Conservation (phyloP, 2,113 vertebrate species). For the Vicugna pacos region DNA sequence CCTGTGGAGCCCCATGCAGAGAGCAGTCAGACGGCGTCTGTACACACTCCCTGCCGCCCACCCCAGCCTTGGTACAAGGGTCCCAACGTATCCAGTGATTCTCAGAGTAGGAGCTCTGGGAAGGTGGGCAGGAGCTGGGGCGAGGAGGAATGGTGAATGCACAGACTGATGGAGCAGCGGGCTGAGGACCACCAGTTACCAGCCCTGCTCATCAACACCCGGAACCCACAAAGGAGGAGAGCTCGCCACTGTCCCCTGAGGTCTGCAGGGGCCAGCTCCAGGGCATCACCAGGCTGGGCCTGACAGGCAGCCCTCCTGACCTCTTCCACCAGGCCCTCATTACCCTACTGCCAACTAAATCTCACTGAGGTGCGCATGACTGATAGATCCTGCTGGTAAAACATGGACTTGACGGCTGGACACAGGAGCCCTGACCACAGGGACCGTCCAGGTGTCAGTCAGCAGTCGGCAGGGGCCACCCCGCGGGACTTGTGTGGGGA, state of each 20-base stretch:
- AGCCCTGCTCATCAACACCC: rapidly evolving
- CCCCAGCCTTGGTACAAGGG: neutral
- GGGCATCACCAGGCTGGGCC: no score
- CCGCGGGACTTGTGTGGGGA: rapidly evolving
- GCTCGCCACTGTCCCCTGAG: neutral
- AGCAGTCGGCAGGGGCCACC: rapidly evolving
- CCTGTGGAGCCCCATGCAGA: neutral
- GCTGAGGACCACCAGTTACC: rapidly evolving
- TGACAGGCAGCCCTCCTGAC: rapidly evolving
- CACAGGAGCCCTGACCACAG: rapidly evolving
- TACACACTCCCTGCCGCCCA: neutral
- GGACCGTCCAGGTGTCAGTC: rapidly evolving
- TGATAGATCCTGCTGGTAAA: rapidly evolving
- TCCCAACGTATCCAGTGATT: no score
- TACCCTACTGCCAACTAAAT: neutral
- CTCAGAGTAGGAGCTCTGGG: neutral
- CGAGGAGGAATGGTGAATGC: rapidly evolving
- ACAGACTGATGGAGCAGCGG: rapidly evolving
- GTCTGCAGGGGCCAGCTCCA: neutral
- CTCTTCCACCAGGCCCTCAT: neutral
- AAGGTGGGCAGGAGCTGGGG: neutral
- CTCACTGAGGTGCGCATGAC: rapidly evolving
- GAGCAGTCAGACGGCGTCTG: rapidly evolving
- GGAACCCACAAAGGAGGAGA: neutral
- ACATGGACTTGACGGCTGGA: no score